Conservation (phyloP, 1,140 invertebrate species). For the Gonioctena quinquepunctata region DNA sequence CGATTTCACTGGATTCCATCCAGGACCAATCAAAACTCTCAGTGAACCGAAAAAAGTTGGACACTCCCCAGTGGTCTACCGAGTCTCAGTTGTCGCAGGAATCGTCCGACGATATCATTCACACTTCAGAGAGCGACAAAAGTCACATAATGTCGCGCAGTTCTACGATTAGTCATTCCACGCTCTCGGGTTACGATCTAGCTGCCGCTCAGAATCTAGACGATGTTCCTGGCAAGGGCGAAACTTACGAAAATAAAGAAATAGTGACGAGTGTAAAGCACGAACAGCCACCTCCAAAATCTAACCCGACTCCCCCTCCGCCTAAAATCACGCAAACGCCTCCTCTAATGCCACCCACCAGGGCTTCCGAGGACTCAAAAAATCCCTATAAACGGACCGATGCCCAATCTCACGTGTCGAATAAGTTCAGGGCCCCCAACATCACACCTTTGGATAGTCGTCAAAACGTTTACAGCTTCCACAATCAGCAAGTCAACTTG, state of each 20-base stretch:
- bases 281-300: not conserved
- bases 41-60: slow-evolving; percentile 40
- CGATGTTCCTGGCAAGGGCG: not conserved
- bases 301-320: slow-evolving; percentile 32
- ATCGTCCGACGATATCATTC: slow-evolving; percentile 61
- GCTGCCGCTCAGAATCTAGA: not conserved
- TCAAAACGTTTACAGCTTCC: slow-evolving; percentile 14
- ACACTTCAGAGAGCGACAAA: slow-evolving; percentile 62
- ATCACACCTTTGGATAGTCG: slow-evolving; percentile 19
- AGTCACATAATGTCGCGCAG: slow-evolving; percentile 63
- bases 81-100: slow-evolving; percentile 66
- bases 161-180: slow-evolving; percentile 55
- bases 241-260: slow-evolving; percentile 44
- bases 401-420: slow-evolving; percentile 51
- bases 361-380: slow-evolving; percentile 31
- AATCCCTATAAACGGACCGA: slow-evolving; percentile 55
- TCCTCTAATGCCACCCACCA: slow-evolving; percentile 27
- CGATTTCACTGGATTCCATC: not conserved
- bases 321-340: slow-evolving; percentile 32
- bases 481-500: slow-evolving; percentile 54
- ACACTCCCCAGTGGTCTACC: slow-evolving; percentile 63
- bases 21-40: slow-evolving; percentile 12
- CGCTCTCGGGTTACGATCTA: slow-evolving; percentile 32
- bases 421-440: slow-evolving; percentile 37
- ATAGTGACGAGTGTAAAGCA: slow-evolving; percentile 32